Base-by-base conservation (phyloP, 2,113 vertebrate species). In the Ginglymostoma cirratum region DNA sequence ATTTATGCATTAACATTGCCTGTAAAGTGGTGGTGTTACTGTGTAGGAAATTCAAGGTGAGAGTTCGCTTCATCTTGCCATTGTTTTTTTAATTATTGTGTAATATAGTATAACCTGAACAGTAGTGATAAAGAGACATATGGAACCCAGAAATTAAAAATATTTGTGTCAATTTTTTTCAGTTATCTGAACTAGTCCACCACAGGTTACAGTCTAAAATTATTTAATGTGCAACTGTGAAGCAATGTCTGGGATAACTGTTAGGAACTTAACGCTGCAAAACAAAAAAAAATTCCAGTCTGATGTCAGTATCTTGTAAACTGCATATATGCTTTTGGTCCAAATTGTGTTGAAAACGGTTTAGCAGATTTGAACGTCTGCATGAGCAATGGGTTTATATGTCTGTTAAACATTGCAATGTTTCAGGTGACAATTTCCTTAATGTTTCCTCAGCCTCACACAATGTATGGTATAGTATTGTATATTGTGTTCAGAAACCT, bases 1-100 rank as follows among this genome's bases (percentile, higher is more conserved):
- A 99, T 99, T 99, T 99, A 99, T 99, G 99, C 98, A 98, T 98
- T 98, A 98, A 98, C 99, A 98, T 99, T 98, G 98, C 99, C 99
- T 98, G 97, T 97, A 98, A 98, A 97, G 96, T 98, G 99, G 98
- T 97, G 98, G 98, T 99, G 98, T 98, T 98, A 98, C 97, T 97
- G 98, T 98, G 98, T 99, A 98, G 98, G 98, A 98, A 98, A 98
- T 98, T 99, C 98, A 98, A 98, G 97, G 97, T 98, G 97, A 97
- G 98, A 99, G 99, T 99, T 98, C 96, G 97, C 97, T 97, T 98
- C 98, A 97, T 96, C 97, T 98, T 96, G 97, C 97, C 97, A 97
- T 86, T 65, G n/a, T 52, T 90, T 92, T 92, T 98, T 98, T 96
- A 98, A 98, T 97, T 98, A 98, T 98, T 97, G 97, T 97, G 97